Evolutionary conservation across 2,113 vertebrate species (phyloP), one percentile per base, ranked within the genome.

Genomic region (Oreotrochilus melanogaster): DNA sequence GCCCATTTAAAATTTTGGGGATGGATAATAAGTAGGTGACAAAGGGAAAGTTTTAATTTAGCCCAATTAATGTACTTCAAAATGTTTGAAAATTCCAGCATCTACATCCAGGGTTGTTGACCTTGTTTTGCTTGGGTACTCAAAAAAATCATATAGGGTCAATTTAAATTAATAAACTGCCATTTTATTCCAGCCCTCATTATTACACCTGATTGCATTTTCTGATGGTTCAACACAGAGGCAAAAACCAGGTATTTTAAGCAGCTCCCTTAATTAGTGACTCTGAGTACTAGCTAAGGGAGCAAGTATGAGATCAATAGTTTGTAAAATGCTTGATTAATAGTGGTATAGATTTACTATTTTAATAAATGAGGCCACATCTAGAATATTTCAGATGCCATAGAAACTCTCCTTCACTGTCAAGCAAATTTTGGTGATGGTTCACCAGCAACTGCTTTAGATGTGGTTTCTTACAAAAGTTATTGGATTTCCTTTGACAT

Each of bases 301-400:
- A 85, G 45, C 1, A 6, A 79, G 48, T 87, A 88, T 79, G 85
- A 85, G 80, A 86, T 76, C 14, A 4, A 92, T 87, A 74, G 39
- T 83, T 91, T 94, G n/a, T 75, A 87, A 88, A 74, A 70, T 0
- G 6, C 69, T 94, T 92, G 70, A 92, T 89, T 92, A 92, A 87
- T 79, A 75, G 45, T 51, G 30, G 17, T 85, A 79, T 87, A 92
- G 78, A 93, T 78, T 93, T 92, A 73, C 71, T 76, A 47, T 95
- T 96, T 94, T 93, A 94, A 92, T 95, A 93, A 89, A 85, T 73
- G 51, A 82, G n/a, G 16, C 33, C 81, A 85, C 74, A 73, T 92
- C 66, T 82, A 64, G 91, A 88, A 89, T 88, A 73, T 91, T 94
- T 86, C 62, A 79, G 67, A 73, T 73, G 79, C 47, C 23, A 51